Base-by-base conservation (phyloP, 2,113 vertebrate species). In the Cyphomyrus discorhynchus region DNA sequence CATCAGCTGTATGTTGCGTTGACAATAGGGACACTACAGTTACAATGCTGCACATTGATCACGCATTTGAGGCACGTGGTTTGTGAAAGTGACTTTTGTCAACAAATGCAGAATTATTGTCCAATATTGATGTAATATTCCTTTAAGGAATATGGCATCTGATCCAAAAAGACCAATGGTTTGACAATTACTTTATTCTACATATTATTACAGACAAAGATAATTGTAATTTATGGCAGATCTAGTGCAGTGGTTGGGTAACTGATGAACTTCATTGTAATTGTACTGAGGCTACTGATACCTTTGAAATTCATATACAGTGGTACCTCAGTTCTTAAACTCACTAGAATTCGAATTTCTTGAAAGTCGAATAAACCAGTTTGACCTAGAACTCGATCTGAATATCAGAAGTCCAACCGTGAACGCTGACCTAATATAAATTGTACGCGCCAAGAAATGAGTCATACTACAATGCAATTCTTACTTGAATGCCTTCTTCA, bases 81-180 rank as follows among this genome's bases (percentile, higher is more conserved):
- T 31, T 42, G 39, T 42, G 15, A 66, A 66, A 66, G 24, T 66
- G 58, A 27, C 62, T 66, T 10, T 27, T 66, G n/a, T 66, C 58
- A 77, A 56, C 21, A 80, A 13, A 3, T 9, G 6, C 5, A 27
- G n/a, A 35, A 31, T 47, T 19, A 21, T 27, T 35, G 8, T 2
- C 27, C 24, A 46, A 53, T 15, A 42, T 47, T 58, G 10, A 83
- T 27, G 5, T 24, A 7, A n/a, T 42, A 47, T 46, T 19, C 46
- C 24, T 19, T 24, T 80, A 53, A 39, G 5, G 9, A 53, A 45
- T 88, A 96, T 96, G 95, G 94, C 93, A 82, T 94, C 94, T 39
- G 91, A 92, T 19, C 19, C 62, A 66, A n/a, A 27, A 66, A 66
- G n/a, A 66, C 8, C 24, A 27, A 66, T 24, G 62, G 62, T 66